Percentiles rank a stretch among this genome's conserved stretches.
These are phyloP conservation scores for Orthosia cruda DNA, from an alignment of 2,888 invertebrate genomes.

Conservation along the genomic window DNA sequence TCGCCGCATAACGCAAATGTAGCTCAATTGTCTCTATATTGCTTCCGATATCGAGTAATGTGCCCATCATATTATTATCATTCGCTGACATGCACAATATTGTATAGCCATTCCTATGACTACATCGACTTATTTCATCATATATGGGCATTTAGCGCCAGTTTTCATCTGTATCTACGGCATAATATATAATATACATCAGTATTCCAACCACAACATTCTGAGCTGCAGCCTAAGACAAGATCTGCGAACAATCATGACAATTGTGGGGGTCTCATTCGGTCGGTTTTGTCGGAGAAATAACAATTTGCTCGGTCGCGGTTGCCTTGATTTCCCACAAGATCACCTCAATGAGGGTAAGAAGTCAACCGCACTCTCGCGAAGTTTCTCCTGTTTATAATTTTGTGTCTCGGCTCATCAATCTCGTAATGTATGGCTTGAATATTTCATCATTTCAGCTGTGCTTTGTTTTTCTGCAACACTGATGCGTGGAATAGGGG, in stretches of 20 bases:
- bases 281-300: slow-evolving; percentile 77
- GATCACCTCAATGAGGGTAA: slow-evolving; percentile 86
- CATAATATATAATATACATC: slow-evolving; percentile 73
- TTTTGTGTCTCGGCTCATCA: slow-evolving; percentile 76
- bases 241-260: slow-evolving; percentile 61
- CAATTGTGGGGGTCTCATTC: slow-evolving; percentile 73
- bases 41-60: slow-evolving; percentile 48
- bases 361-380: slow-evolving; percentile 80
- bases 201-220: slow-evolving; percentile 72
- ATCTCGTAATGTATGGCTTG: slow-evolving; percentile 69
- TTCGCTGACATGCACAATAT: slow-evolving; percentile 47
- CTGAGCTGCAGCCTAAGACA: slow-evolving; percentile 61
- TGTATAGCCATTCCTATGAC: slow-evolving; percentile 35
- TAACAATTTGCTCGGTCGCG: slow-evolving; percentile 85
- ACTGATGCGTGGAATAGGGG: too few species aligned
- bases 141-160: slow-evolving; percentile 58
- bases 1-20: slow-evolving; percentile 50
- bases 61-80: slow-evolving; percentile 41
- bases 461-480: too few species aligned
- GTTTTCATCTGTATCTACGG: slow-evolving; percentile 65
- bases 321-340: slow-evolving; percentile 87
- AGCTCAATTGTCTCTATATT: slow-evolving; percentile 36
- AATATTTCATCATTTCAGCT: slow-evolving; percentile 71
- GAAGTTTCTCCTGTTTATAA: slow-evolving; percentile 77
- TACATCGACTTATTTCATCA: slow-evolving; percentile 46